Base-by-base conservation (phyloP, 2,113 vertebrate genomes). In the Porphyrio hochstetteri region DNA sequence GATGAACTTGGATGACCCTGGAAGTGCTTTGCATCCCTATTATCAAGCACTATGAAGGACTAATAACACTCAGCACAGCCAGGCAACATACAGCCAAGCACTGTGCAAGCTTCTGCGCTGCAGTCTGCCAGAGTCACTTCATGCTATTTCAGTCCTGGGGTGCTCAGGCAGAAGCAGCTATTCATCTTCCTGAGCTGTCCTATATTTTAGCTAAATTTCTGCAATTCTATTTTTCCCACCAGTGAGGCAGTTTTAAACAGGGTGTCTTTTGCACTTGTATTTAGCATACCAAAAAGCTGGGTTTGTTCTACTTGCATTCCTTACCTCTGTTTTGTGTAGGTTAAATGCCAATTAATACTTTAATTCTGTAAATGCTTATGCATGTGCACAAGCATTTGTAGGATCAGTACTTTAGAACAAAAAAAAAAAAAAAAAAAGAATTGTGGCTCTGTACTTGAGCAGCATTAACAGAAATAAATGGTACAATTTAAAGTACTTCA, bases 321-420 rank as follows among this genome's bases (percentile, higher is more conserved):
- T 94, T 64, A 63, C 60, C 60, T 82, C 79, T 84, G 64, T 23
- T 48, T 88, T 60, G 52, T 48, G 76, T 48, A 88, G 56, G 72
- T 86, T 88, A 95, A 88, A 92, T 48, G 33, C 60, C 56, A 93
- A 85, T 92, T 96, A 95, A 88, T 90, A 90, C 86, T 88, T 95
- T 88, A 95, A 92, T 92, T 96, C 85, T 52, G 42, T 57, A 83
- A 94, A 93, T 67, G 70, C 87, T 93, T 88, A 77, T 42, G 61
- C 76, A 88, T 61, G 55, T 81, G 56, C 71, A 60, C 36, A 93
- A 88, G 85, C 53, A 93, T 79, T 77, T 89, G 21, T 52, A 87
- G 77, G 86, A 83, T 91, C 82, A 92, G 70, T 79, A 85, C 56
- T 77, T 88, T n/a, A 82, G 64, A 94, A 91, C 28, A 76, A 91